These are phyloP conservation scores for Cygnus atratus DNA, from an alignment of 2,113 vertebrate species.

Conservation along the genomic window DNA sequence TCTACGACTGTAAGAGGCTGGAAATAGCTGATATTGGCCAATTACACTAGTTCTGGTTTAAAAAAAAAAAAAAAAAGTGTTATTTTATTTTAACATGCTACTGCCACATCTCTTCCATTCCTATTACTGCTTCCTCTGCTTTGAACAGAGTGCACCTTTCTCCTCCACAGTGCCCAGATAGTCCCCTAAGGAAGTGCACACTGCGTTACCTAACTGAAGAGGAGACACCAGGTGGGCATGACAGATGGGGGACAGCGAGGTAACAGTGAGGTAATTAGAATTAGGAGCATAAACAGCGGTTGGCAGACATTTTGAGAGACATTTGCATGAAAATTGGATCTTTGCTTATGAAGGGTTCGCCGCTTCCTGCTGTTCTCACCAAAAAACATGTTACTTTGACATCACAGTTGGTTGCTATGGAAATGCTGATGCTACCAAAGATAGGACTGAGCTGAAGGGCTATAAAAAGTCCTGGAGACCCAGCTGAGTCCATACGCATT, in stretches of 20 bases:
- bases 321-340: slow-evolving; percentile 19
- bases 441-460: background rate
- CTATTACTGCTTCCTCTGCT: background rate
- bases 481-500: background rate
- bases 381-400: slow-evolving; percentile 27
- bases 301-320: background rate
- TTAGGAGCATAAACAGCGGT: background rate
- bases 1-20: background rate
- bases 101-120: background rate
- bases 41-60: background rate
- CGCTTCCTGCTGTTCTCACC: slow-evolving; percentile 22
- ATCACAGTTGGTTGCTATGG: slow-evolving; percentile 48
- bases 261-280: background rate
- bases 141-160: background rate
- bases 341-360: slow-evolving; percentile 29
- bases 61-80: background rate
- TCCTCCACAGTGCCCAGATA: background rate
- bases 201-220: background rate
- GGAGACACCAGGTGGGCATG: background rate
- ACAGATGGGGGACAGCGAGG: slow-evolving; percentile 22
- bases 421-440: slow-evolving; percentile 55
- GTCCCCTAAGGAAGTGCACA: background rate
- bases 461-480: slow-evolving; percentile 52
- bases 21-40: background rate
- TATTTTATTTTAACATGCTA: background rate